phyloP scores from a whole-genome alignment of 2,113 vertebrate species.

The Anhinga anhinga region DNA sequence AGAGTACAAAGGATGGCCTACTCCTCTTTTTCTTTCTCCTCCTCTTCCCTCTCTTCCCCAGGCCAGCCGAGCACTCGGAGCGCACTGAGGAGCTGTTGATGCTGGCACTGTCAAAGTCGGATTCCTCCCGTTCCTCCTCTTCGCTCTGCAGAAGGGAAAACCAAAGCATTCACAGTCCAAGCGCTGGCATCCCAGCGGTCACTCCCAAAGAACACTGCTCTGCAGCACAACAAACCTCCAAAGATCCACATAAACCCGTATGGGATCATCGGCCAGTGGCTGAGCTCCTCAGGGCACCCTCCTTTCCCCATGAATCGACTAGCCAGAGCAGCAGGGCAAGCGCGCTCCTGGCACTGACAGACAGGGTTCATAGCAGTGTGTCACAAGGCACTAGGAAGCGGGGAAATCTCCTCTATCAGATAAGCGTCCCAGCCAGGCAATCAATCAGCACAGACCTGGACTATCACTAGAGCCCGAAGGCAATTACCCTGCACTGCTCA shows the following conservation, averaged over 20 bases:
- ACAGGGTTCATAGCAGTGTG: background rate
- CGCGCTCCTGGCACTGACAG: fast-evolving
- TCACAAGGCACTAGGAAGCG: background rate
- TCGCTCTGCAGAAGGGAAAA: slow-evolving; percentile 82
- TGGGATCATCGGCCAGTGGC: fast-evolving
- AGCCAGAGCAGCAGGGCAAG: too few species aligned
- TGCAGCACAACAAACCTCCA: background rate
- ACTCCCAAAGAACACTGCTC: fast-evolving
- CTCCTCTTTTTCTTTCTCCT: slow-evolving; percentile 93
- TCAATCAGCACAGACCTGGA: fast-evolving
- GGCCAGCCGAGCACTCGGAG: slow-evolving; percentile 84
- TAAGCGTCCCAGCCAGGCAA: background rate
- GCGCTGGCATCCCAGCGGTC: background rate
- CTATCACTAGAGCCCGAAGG: background rate
- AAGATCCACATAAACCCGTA: background rate
- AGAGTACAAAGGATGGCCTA: slow-evolving; percentile 69
- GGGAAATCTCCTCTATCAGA: background rate
- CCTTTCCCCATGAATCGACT: fast-evolving
- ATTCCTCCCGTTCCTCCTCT: slow-evolving; percentile 95
- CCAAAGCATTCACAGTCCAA: background rate
- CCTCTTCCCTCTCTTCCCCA: slow-evolving; percentile 88
- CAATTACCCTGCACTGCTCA: background rate
- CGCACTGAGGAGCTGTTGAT: slow-evolving; percentile 93
- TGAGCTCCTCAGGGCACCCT: background rate
- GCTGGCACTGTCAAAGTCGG: slow-evolving; percentile 93